Percentiles rank a stretch among this genome's conserved stretches.
These are phyloP conservation scores for Drosophila meridiana DNA, from an alignment of 2,888 invertebrate species.

Conservation along the genomic window DNA sequence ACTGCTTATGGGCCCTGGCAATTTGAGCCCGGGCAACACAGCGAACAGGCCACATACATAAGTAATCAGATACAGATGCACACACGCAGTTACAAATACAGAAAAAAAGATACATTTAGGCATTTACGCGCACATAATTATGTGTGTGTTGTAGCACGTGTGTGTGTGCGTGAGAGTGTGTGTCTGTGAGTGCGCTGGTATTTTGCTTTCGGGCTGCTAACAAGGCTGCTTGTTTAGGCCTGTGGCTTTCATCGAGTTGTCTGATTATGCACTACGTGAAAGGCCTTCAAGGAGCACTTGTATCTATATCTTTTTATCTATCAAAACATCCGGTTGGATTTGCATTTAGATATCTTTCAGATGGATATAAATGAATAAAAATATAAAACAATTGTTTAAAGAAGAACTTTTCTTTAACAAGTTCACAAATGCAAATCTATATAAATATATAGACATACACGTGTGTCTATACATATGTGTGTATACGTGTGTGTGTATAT, in stretches of 20 bases:
- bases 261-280: slow-evolving; percentile 37
- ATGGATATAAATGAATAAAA: slow-evolving; percentile 4
- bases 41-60: slow-evolving; percentile 34
- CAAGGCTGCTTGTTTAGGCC: slow-evolving; percentile 43
- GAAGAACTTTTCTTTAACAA: slow-evolving; percentile 7
- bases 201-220: slow-evolving; percentile 28
- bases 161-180: slow-evolving; percentile 14
- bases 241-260: slow-evolving; percentile 45
- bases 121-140: slow-evolving; percentile 56
- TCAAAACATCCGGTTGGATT: slow-evolving; percentile 40
- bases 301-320: slow-evolving; percentile 27
- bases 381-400: slow-evolving; percentile 26
- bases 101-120: slow-evolving; percentile 49
- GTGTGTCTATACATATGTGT: neutral
- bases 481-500: neutral
- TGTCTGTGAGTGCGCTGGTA: slow-evolving; percentile 1
- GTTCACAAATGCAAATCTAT: slow-evolving; percentile 1
- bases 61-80: slow-evolving; percentile 63
- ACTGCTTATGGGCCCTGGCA: slow-evolving; percentile 61
- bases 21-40: slow-evolving; percentile 47
- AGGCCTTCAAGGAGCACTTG: slow-evolving; percentile 28
- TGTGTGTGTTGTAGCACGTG: slow-evolving; percentile 15
- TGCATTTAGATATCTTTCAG: slow-evolving; percentile 9
- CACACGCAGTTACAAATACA: slow-evolving; percentile 43
- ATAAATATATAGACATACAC: neutral